phyloP scores from a whole-genome alignment of 2,888 invertebrate species.

The Saturnia pavonia region DNA sequence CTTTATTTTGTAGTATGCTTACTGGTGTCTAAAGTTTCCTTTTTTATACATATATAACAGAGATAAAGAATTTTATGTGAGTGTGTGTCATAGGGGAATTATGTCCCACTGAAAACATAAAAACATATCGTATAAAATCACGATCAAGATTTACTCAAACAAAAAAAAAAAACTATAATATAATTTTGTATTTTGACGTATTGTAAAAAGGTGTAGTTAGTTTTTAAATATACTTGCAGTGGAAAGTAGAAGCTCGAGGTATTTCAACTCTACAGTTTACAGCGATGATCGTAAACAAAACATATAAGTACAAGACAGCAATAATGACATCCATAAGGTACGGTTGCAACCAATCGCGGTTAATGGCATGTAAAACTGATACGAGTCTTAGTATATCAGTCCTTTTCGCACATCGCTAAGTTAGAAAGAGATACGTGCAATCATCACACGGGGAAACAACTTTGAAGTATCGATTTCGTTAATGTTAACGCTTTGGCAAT shows the following conservation, averaged over 20 bases:
- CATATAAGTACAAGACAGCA: conserved; percentile 27
- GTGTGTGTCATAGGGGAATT: no score
- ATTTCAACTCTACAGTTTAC: neutral
- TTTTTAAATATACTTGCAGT: neutral
- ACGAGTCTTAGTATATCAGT: conserved; percentile 36
- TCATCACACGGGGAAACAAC: conserved; percentile 53
- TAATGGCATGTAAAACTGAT: conserved; percentile 64
- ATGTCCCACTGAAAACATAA: no score
- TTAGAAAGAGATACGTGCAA: conserved; percentile 39
- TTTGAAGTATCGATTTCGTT: conserved; percentile 55
- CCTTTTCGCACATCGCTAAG: conserved; percentile 27
- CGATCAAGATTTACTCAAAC: no score
- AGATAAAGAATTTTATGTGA: no score
- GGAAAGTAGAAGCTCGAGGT: neutral
- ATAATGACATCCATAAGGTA: conserved; percentile 29
- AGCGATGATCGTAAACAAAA: conserved; percentile 2
- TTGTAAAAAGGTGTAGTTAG: neutral
- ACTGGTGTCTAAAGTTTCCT: no score
- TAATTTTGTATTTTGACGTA: no score
- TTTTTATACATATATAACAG: no score
- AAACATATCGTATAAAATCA: no score
- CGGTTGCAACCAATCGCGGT: conserved; percentile 39
- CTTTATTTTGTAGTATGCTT: neutral
- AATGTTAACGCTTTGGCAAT: conserved; percentile 46
- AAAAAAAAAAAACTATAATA: no score